Evolutionary conservation across 2,888 invertebrate species (phyloP).

Genomic region (Hemistola chrysoprasaria): DNA sequence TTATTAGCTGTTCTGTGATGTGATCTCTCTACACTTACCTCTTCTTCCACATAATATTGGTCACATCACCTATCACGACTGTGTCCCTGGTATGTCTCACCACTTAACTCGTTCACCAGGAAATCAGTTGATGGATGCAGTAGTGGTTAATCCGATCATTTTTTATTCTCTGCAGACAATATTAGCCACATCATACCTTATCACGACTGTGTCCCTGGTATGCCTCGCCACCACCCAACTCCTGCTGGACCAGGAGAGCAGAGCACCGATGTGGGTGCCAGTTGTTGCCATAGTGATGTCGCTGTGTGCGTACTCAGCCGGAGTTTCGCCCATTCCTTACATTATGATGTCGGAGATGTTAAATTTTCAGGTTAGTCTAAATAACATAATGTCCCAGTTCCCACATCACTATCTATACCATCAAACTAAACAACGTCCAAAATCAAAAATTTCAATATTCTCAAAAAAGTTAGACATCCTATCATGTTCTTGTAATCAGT

Average conservation of each 20-base stretch:
- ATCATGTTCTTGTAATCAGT: no score
- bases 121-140: constrained; percentile 28
- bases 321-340: constrained; percentile 34
- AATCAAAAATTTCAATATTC: no score
- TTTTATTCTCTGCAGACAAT: constrained; percentile 24
- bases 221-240: constrained; percentile 31
- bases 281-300: constrained; percentile 29
- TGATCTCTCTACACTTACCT: no score
- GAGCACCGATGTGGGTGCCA: constrained; percentile 31
- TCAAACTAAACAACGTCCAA: no score
- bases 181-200: constrained; percentile 17
- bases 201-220: constrained; percentile 21
- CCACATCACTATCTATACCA: no score
- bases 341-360: constrained; percentile 41
- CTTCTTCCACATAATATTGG: constrained; percentile 29
- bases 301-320: constrained; percentile 33
- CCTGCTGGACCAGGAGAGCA: constrained; percentile 21
- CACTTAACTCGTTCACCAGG: constrained; percentile 26
- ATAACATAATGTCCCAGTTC: no score
- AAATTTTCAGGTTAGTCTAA: constrained; percentile 38
- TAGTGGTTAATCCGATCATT: no score
- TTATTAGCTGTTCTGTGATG: no score
- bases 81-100: constrained; percentile 25
- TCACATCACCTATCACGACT: constrained; percentile 14
- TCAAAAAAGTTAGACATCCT: no score